These are phyloP conservation scores for Oreamnos americanus DNA, from an alignment of 2,113 vertebrate species.

Conservation along the genomic window DNA sequence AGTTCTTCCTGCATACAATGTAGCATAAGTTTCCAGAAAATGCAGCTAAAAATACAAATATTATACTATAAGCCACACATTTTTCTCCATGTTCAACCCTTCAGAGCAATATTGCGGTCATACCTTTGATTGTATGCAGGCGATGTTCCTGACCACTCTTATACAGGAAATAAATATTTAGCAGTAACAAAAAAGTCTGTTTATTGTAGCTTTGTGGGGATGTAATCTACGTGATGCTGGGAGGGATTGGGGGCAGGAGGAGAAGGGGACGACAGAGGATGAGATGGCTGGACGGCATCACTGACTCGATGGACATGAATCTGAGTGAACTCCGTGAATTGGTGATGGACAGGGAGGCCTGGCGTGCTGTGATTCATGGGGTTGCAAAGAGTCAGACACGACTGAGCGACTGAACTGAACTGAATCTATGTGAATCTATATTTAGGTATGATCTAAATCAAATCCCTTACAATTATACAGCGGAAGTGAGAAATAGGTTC, in stretches of 20 bases:
- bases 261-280: too few relatives aligned
- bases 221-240: not conserved
- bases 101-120: not conserved
- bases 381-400: too few relatives aligned
- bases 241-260: too few relatives aligned
- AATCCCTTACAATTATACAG: not conserved
- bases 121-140: not conserved
- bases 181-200: not conserved
- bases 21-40: not conserved
- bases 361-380: too few relatives aligned
- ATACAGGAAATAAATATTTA: slow-evolving; percentile 27
- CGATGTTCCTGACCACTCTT: not conserved
- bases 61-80: not conserved
- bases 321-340: too few relatives aligned
- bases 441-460: not conserved
- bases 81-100: not conserved
- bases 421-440: not conserved
- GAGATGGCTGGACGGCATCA: too few relatives aligned
- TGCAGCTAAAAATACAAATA: not conserved
- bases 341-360: too few relatives aligned
- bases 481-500: not conserved
- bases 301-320: too few relatives aligned
- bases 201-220: not conserved
- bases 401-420: too few relatives aligned
- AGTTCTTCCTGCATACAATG: not conserved